Conservation (phyloP, 1,140 invertebrate species). For the Geopemphigus sp. region DNA sequence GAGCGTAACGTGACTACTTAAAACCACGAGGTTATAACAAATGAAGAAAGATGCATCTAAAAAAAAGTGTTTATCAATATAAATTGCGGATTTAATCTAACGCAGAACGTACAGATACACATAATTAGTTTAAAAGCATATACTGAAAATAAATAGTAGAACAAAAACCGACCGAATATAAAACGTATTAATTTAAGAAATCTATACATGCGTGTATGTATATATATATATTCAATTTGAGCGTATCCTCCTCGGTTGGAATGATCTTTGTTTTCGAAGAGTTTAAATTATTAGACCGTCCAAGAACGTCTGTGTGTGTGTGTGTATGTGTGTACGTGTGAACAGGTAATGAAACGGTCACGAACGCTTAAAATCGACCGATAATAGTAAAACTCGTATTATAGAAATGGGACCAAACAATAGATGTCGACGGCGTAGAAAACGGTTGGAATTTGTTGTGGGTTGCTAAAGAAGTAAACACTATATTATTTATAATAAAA, state of each 20-base stretch:
- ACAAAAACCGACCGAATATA: neutral
- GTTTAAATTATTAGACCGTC: conserved; percentile 3
- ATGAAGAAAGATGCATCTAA: no score
- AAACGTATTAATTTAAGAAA: neutral
- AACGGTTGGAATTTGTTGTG: conserved; percentile 25
- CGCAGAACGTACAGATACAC: no score
- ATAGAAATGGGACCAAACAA: conserved; percentile 22
- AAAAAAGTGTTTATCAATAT: no score
- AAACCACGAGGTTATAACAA: no score
- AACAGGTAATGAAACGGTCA: conserved; percentile 24
- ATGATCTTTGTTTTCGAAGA: conserved; percentile 10
- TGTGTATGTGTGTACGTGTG: neutral
- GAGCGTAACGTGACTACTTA: no score
- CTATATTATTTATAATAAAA: neutral
- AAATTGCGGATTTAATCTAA: no score
- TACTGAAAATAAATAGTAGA: no score
- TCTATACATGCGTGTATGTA: no score
- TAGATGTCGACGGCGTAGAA: conserved; percentile 4
- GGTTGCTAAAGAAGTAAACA: neutral
- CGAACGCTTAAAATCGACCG: conserved; percentile 32
- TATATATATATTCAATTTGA: neutral
- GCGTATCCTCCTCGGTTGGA: neutral
- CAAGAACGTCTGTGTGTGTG: neutral
- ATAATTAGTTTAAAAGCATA: no score
- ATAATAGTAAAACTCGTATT: conserved; percentile 34